Percentiles rank a stretch among this genome's conserved stretches.
These are phyloP conservation scores for Lepidonotus clava DNA, from an alignment of 2,888 invertebrate genomes.

Conservation along the genomic window DNA sequence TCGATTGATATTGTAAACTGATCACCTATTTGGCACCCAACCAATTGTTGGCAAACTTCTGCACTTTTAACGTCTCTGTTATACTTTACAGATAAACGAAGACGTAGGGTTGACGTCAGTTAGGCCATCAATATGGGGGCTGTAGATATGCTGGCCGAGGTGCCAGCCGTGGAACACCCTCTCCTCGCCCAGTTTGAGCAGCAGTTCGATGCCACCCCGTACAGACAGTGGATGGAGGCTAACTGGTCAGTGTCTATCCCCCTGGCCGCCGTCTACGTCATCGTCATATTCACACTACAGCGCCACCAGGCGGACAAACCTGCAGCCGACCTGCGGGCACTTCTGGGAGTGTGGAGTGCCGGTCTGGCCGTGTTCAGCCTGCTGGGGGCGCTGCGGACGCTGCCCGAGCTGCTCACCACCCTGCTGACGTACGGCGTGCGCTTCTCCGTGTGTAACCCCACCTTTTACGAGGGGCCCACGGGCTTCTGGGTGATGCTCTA, in stretches of 20 bases:
- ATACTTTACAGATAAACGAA: too few relatives aligned
- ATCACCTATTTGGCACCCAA: too few relatives aligned
- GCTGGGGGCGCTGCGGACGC: conserved; percentile 53
- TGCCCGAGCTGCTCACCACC: conserved; percentile 53
- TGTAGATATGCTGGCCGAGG: neutral
- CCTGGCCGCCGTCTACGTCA: conserved; percentile 22
- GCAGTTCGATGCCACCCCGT: neutral
- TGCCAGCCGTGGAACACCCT: neutral
- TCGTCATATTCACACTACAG: neutral
- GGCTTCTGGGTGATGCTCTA: conserved; percentile 77
- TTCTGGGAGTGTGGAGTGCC: conserved; percentile 58
- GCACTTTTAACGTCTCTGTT: too few relatives aligned
- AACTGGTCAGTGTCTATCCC: conserved; percentile 37
- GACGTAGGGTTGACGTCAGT: too few relatives aligned
- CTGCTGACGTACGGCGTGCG: conserved; percentile 50
- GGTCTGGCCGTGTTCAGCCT: conserved; percentile 58
- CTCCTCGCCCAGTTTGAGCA: neutral
- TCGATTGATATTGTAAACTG: too few relatives aligned
- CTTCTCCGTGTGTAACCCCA: conserved; percentile 64
- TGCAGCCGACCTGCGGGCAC: conserved; percentile 45
- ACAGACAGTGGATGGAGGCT: neutral
- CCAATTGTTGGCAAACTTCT: too few relatives aligned
- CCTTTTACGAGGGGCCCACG: conserved; percentile 66
- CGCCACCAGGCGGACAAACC: conserved; percentile 49
- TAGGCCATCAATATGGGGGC: neutral